A percentile compares a stretch with the other conserved stretches of the same genome.
These are phyloP conservation scores for Calidris pugnax DNA, from an alignment of 2,113 vertebrate species.

Conservation along the genomic window DNA sequence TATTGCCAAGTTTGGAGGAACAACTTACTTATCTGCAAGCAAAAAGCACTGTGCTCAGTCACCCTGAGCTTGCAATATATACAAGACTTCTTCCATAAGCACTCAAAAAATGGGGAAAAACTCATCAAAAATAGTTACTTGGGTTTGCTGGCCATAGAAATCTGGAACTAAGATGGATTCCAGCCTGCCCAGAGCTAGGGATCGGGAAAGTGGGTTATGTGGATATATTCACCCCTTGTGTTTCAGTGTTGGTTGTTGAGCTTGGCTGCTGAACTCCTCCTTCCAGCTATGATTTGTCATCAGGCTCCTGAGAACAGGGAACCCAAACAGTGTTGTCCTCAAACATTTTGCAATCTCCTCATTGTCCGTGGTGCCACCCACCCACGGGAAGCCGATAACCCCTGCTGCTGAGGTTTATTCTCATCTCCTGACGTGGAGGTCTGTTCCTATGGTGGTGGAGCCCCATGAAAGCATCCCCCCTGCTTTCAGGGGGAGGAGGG, in stretches of 20 bases:
- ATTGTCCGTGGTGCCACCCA: neutral
- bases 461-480: neutral
- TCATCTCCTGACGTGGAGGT: neutral
- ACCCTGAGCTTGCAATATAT: neutral
- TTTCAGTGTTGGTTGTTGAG: neutral
- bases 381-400: neutral
- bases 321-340: neutral
- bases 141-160: neutral
- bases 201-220: neutral
- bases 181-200: neutral
- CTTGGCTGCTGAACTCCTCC: neutral
- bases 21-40: neutral
- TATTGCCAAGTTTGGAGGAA: neutral
- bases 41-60: neutral
- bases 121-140: neutral
- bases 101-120: neutral
- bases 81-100: neutral
- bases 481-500: neutral
- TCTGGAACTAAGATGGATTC: neutral
- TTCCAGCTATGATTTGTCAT: neutral
- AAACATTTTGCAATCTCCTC: neutral
- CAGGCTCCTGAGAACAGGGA: neutral
- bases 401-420: neutral
- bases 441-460: neutral
- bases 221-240: accelerated